A percentile compares a stretch with the other conserved stretches of the same genome.
Conservation (phyloP, 2,888 invertebrate species). For the Sinelater perroti region DNA sequence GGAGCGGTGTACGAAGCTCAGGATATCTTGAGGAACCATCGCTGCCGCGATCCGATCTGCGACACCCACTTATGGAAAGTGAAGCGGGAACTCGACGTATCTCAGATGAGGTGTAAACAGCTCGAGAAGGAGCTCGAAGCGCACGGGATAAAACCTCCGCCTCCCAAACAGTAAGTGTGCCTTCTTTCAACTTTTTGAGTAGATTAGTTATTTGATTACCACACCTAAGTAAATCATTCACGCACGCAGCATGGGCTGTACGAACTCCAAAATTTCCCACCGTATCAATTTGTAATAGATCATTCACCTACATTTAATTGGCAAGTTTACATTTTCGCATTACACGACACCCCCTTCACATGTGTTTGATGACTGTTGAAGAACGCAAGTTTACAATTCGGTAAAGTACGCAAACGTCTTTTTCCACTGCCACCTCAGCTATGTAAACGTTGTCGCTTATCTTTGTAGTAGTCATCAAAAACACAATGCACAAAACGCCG, state of each 20-base stretch:
- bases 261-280: neutral
- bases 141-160: constrained; percentile 82
- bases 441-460: constrained; percentile 16
- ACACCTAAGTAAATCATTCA: constrained; percentile 13
- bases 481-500: constrained; percentile 17
- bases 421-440: constrained; percentile 6
- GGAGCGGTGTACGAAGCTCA: constrained; percentile 83
- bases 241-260: constrained; percentile 20
- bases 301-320: neutral
- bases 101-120: constrained; percentile 83
- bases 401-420: neutral
- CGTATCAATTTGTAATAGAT: constrained; percentile 11
- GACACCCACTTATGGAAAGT: constrained; percentile 90
- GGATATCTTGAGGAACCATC: constrained; percentile 77
- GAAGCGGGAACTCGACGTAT: constrained; percentile 88
- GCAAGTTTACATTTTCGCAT: neutral
- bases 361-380: constrained; percentile 18
- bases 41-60: constrained; percentile 81
- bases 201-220: constrained; percentile 13
- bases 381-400: constrained; percentile 4
- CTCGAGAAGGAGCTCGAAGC: constrained; percentile 86
- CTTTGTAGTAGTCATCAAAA: constrained; percentile 16
- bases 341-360: neutral
- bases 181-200: neutral
- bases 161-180: constrained; percentile 69